Evolutionary conservation across 2,113 vertebrate genomes (phyloP).

Genomic region (Osmerus mordax): DNA sequence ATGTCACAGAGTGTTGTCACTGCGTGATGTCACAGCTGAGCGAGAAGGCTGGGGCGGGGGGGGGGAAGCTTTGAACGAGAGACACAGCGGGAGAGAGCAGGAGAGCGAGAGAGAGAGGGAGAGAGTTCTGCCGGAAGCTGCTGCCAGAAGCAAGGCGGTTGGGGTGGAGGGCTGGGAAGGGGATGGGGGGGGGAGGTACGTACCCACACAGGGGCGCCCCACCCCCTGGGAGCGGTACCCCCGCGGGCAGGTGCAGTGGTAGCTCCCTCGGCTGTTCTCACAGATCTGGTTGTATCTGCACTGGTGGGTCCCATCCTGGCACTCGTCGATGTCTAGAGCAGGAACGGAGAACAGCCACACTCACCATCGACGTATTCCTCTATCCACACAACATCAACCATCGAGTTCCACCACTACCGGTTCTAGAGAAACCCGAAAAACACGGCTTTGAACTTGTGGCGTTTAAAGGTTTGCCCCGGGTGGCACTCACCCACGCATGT

Average conservation of each 20-base stretch:
- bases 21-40: constrained; percentile 1
- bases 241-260: constrained; percentile 86
- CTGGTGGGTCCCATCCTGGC: constrained; percentile 86
- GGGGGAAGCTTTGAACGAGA: constrained; percentile 1
- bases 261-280: constrained; percentile 89
- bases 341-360: constrained; percentile 2
- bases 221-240: constrained; percentile 86
- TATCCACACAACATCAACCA: too few species aligned
- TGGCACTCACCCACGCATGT: constrained; percentile 84
- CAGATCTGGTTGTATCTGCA: constrained; percentile 95
- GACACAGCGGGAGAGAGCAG: constrained; percentile 19
- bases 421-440: background rate
- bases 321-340: constrained; percentile 88
- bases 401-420: too few species aligned
- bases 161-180: background rate
- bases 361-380: too few species aligned
- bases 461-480: too few species aligned
- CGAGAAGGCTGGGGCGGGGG: constrained; percentile 4
- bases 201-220: constrained; percentile 88
- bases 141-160: constrained; percentile 37
- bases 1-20: constrained; percentile 14
- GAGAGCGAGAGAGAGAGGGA: constrained; percentile 21
- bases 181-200: constrained; percentile 41
- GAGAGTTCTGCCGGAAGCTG: constrained; percentile 15
- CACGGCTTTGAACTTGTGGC: background rate